These are phyloP conservation scores for Chamaetylas fuelleborni DNA, from an alignment of 2,113 vertebrate species.

Conservation along the genomic window DNA sequence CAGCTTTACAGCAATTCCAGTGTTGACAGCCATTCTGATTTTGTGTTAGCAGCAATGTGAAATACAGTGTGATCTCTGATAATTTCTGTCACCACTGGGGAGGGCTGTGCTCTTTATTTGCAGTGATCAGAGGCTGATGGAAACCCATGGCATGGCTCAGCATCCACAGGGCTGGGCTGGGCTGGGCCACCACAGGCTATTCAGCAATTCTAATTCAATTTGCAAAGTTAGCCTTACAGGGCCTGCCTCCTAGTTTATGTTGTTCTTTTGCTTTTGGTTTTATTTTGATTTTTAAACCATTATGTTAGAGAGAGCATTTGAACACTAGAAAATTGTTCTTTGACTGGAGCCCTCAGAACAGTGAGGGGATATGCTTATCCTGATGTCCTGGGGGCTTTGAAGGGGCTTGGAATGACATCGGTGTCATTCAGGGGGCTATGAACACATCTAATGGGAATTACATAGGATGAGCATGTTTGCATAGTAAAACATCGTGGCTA, in stretches of 20 bases:
- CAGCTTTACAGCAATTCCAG: background rate
- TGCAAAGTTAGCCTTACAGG: background rate
- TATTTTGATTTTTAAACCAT: background rate
- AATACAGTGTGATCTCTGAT: too few relatives aligned
- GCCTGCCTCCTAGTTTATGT: background rate
- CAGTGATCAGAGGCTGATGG: background rate
- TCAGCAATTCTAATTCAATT: background rate
- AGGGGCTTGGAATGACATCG: background rate
- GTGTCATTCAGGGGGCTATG: background rate
- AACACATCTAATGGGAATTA: background rate
- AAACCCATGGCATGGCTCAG: background rate
- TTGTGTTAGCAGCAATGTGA: background rate
- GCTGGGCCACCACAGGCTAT: background rate
- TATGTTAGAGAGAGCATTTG: background rate
- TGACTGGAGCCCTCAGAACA: background rate
- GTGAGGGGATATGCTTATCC: background rate
- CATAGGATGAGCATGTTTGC: background rate
- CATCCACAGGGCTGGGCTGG: background rate
- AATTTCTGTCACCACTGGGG: background rate
- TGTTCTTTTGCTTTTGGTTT: background rate
- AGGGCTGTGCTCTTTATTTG: background rate
- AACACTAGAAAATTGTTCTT: background rate
- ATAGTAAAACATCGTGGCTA: background rate
- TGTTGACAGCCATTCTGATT: background rate
- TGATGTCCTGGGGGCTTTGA: background rate